Base-by-base conservation (phyloP, 2,797 vertebrate genomes). In the Pelobates cultripes region DNA sequence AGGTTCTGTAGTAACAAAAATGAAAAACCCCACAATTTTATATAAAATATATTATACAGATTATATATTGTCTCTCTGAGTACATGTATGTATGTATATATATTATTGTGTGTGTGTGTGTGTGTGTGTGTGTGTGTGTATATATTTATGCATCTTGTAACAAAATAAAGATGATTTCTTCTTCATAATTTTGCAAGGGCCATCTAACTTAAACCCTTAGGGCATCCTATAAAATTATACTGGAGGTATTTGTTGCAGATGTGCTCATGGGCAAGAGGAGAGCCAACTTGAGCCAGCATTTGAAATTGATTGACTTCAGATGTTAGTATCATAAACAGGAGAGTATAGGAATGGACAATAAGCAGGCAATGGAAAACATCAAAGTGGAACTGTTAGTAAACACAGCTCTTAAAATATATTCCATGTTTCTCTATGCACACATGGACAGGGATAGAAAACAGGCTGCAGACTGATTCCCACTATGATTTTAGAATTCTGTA, bases 361-460 rank as follows among this genome's bases (percentile, higher is more conserved):
- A 84, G 76, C 82, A 84, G 77, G 73, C 82, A 66, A 45, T 13
- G 72, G 77, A 66, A 28, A 53, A 84, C 76, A 71, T 84, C 67
- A 84, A 84, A 84, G 82, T 17, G n/a, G 67, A 51, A 75, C 60
- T 79, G 82, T 84, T 84, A 79, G 82, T 84, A 84, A 84, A 84
- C 73, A 84, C n/a, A 43, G 45, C 78, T 75, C 81, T 44, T 64
- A 70, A 70, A 79, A 75, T 75, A 75, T 67, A 60, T 66, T 66
- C 68, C 66, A 55, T 75, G 64, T 60, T 69, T 75, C 44, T 69
- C n/a, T 12, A 42, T 81, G 73, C 68, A 74, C 57, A 75, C 53
- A 81, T 81, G 79, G 79, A 28, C 57, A 66, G 55, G 42, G 57
- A 66, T 66, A 64, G 40, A 43, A 70, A 75, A 60, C 70, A 78